Percentiles rank a stretch among this genome's conserved stretches.
These are phyloP conservation scores for Orbicella faveolata DNA, from an alignment of 64 coral and sea anemone genomes.

Conservation along the genomic window DNA sequence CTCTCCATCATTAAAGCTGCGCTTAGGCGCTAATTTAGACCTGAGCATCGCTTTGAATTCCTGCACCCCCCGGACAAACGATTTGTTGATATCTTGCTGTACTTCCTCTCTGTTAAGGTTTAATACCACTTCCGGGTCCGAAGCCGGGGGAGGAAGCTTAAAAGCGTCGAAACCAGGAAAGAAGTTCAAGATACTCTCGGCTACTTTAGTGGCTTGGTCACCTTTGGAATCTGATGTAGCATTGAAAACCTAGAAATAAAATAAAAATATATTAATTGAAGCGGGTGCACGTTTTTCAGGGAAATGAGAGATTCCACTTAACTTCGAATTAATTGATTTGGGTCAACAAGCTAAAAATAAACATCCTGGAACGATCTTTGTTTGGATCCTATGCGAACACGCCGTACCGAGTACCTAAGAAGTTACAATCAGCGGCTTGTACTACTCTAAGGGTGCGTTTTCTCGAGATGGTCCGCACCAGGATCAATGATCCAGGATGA, in stretches of 20 bases:
- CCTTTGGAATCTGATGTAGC: not conserved
- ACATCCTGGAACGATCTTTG: no score
- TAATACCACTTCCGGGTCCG: constrained; percentile 65
- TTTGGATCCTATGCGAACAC: no score
- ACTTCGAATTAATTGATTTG: not conserved
- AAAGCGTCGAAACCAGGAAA: constrained; percentile 83
- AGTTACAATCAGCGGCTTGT: no score
- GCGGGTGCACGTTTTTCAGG: not conserved
- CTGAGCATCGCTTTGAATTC: constrained; percentile 57
- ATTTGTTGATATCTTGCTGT: constrained; percentile 49
- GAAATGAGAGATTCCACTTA: not conserved
- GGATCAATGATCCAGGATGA: no score
- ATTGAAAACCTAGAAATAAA: constrained; percentile 50
- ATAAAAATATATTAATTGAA: not conserved
- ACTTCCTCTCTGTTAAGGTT: constrained; percentile 55
- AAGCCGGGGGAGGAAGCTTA: constrained; percentile 71
- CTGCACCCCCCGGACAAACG: constrained; percentile 51
- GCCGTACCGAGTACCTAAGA: no score
- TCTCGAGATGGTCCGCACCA: no score
- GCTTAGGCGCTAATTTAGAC: constrained; percentile 55
- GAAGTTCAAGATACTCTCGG: constrained; percentile 76
- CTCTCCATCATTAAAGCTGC: constrained; percentile 71
- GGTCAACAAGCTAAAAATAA: no score
- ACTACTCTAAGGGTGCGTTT: no score
- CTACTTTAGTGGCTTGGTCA: constrained; percentile 42